These are phyloP conservation scores for Ictalurus punctatus DNA, from an alignment of 2,113 vertebrate species.

Conservation along the genomic window DNA sequence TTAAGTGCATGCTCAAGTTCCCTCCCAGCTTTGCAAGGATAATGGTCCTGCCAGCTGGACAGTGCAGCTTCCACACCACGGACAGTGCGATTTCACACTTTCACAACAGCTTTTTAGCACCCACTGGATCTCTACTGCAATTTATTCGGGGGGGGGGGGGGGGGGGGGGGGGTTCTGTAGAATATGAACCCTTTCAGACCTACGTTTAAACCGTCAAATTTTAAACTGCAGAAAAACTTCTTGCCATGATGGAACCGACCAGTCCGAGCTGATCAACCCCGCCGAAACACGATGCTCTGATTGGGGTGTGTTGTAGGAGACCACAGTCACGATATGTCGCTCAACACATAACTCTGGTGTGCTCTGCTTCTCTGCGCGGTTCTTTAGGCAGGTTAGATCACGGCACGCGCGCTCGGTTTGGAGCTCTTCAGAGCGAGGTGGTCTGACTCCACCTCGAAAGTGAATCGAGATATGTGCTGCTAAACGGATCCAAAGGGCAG, in stretches of 20 bases:
- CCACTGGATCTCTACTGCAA: neutral
- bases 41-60: slow-evolving; percentile 25
- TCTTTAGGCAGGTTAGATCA: neutral
- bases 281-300: neutral
- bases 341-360: neutral
- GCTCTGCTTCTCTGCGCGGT: neutral
- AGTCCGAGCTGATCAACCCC: neutral
- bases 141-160: no score
- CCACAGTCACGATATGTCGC: neutral
- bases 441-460: neutral
- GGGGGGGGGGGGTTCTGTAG: no score
- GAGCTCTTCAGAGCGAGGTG: neutral
- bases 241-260: neutral
- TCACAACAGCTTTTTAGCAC: neutral
- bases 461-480: neutral
- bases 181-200: neutral
- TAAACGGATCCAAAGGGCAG: neutral
- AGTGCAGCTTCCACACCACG: neutral
- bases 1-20: slow-evolving; percentile 16
- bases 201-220: neutral
- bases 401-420: neutral
- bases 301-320: neutral
- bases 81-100: neutral
- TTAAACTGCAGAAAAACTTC: neutral
- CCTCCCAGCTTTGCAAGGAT: slow-evolving; percentile 5